These are phyloP conservation scores for Protaetia brevitarsis DNA, from an alignment of 1,140 invertebrate genomes.

Conservation along the genomic window DNA sequence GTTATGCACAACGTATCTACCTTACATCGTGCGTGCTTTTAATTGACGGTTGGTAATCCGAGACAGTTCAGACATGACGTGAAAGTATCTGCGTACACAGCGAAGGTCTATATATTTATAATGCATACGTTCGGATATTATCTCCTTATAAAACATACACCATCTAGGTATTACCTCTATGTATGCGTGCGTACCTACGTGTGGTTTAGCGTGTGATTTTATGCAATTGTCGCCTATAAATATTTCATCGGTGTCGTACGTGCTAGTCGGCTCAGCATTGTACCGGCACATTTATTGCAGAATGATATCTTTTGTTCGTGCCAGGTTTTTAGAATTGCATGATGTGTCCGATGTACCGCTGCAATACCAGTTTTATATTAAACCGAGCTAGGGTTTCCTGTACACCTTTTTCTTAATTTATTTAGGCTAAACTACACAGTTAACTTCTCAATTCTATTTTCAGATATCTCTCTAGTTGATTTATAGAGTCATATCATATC, in stretches of 20 bases:
- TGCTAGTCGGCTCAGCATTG: background rate
- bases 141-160: background rate
- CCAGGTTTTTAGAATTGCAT: no score
- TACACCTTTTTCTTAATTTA: no score
- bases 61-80: background rate
- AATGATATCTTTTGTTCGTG: no score
- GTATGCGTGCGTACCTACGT: background rate
- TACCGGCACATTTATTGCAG: no score
- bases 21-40: background rate
- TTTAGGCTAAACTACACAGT: no score
- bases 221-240: background rate
- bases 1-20: background rate
- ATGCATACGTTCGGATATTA: background rate
- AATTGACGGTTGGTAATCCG: background rate
- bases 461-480: no score
- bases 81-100: no score
- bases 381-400: no score
- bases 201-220: background rate
- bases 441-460: no score
- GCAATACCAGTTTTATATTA: no score
- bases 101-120: background rate
- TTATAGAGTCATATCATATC: no score
- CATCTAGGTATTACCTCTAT: background rate
- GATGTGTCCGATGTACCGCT: no score
- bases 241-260: background rate